Conservation (phyloP, 1,140 invertebrate genomes). For the Arctopsyche grandis region DNA sequence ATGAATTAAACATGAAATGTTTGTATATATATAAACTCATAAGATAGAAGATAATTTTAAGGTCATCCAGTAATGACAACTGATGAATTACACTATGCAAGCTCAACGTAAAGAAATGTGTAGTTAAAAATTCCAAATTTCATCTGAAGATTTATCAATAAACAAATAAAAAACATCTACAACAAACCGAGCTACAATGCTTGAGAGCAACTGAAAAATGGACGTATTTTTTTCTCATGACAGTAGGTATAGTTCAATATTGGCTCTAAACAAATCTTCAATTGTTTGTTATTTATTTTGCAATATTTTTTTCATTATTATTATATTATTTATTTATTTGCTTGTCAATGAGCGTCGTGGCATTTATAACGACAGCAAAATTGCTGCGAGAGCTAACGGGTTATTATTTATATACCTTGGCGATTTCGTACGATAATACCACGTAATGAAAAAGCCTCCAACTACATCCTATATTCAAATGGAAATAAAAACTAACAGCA, state of each 20-base stretch:
- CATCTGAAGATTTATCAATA: no score
- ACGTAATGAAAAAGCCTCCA: not conserved
- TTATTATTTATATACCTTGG: not conserved
- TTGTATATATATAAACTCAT: no score
- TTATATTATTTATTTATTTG: not conserved
- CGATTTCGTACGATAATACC: constrained; percentile 9
- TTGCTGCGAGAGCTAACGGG: not conserved
- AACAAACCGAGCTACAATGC: no score
- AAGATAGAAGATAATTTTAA: no score
- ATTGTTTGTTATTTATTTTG: not conserved
- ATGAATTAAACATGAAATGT: no score
- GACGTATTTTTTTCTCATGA: not conserved
- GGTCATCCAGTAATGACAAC: no score
- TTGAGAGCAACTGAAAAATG: no score
- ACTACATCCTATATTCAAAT: constrained; percentile 2
- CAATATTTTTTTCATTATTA: not conserved
- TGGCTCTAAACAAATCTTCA: not conserved
- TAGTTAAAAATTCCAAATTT: no score
- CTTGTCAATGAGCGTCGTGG: not conserved
- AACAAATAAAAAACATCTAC: no score
- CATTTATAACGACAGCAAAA: not conserved
- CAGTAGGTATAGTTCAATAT: not conserved
- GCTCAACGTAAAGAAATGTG: no score
- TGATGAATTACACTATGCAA: no score
- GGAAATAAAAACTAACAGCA: constrained; percentile 15